Base-by-base conservation (phyloP, 1,140 invertebrate genomes). In the Cyclina sinensis region DNA sequence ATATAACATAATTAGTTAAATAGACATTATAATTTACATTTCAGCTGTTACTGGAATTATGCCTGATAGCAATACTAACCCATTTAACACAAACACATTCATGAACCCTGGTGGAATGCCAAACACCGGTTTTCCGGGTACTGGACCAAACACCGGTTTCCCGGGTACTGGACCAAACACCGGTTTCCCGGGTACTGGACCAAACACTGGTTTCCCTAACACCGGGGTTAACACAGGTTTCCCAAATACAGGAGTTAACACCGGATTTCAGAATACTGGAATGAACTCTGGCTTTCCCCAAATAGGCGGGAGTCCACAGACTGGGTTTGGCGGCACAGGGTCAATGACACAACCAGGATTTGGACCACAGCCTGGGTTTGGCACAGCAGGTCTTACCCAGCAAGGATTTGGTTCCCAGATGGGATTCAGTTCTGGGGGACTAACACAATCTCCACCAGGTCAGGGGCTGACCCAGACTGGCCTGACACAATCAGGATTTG, bases 41-140 rank as follows among this genome's bases (percentile, higher is more conserved):
- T 78, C 74, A 87, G 85, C 51, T 24, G 48, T 27, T 30, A 87
- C 85, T 35, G 85, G 85, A 37, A 24, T 87, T 4, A 87, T 87
- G 85, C 85, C 85, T 5, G 27, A 68, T 24, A 87, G 79, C 35
- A 80, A 12, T 14, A 70, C 68, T 18, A 76, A 87, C 65, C 85
- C 85, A 24, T 79, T 78, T 62, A 73, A 76, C 35, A 14, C 62
- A 16, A 87, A 87, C 39, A 86, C 70, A 16, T 43, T 65, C 27
- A 14, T 54, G 5, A 54, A 85, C 46, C 35, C 21, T 14, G 30
- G 43, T 37, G n/a, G 39, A 35, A 18, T 62, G 43, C n/a, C n/a
- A 30, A 70, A 46, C n/a, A 24, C 57, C 14, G 73, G 84, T 21
- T 54, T 54, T 37, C 48, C 35, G n/a, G 18, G 35, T 9, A n/a